Evolutionary conservation across 2,113 vertebrate genomes (phyloP).

Genomic region (Lepus americanus): DNA sequence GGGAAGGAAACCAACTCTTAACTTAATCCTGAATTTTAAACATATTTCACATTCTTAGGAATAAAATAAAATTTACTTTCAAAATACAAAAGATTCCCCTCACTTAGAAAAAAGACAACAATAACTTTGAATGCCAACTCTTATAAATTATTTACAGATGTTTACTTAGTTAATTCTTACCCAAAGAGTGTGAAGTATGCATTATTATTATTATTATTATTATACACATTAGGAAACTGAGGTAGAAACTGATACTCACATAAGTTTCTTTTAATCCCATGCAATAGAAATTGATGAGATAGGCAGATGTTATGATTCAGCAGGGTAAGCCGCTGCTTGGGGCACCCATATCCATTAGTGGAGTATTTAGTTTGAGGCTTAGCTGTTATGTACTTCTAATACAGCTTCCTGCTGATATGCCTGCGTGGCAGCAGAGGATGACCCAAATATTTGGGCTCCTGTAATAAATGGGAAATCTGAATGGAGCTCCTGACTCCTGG

Average conservation of each 20-base stretch:
- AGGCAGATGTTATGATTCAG: no score
- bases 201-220: neutral
- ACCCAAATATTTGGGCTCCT: no score
- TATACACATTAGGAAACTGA: neutral
- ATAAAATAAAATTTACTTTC: slow-evolving; percentile 35
- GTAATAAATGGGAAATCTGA: no score
- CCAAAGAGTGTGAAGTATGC: neutral
- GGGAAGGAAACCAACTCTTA: neutral
- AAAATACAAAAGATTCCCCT: neutral
- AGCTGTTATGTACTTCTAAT: no score
- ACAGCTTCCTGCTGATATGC: no score
- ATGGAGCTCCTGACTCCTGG: no score
- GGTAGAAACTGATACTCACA: neutral
- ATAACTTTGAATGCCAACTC: neutral
- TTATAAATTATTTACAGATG: neutral
- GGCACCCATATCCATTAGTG: no score
- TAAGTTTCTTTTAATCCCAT: no score
- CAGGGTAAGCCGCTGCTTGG: no score
- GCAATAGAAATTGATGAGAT: no score
- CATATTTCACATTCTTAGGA: neutral
- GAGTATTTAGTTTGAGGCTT: no score
- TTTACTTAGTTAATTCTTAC: neutral
- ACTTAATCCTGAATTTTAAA: slow-evolving; percentile 15
- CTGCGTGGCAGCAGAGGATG: no score
- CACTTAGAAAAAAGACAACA: neutral